phyloP scores from a whole-genome alignment of 2,113 vertebrate species.

The Calypte anna region DNA sequence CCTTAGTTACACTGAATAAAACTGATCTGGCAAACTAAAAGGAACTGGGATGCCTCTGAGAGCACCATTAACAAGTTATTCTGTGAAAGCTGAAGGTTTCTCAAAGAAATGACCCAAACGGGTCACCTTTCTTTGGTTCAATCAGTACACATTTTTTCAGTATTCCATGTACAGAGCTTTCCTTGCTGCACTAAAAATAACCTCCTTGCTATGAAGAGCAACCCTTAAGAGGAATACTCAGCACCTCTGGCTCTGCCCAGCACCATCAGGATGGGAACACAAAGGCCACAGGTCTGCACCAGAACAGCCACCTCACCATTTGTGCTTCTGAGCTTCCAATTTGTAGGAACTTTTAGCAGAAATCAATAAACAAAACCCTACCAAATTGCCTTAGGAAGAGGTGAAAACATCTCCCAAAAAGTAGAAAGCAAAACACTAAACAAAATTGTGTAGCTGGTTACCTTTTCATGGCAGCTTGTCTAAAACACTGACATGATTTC shows the following conservation, averaged over 20 bases:
- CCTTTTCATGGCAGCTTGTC: not conserved
- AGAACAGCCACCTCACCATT: not conserved
- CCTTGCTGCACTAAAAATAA: not conserved
- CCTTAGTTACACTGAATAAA: not conserved
- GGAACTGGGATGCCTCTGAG: not conserved
- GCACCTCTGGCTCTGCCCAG: not conserved
- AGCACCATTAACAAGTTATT: not conserved
- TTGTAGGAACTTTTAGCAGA: not conserved
- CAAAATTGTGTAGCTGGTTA: not conserved
- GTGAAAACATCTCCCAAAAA: not conserved
- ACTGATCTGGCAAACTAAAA: not conserved
- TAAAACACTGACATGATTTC: not conserved
- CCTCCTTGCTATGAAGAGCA: not conserved
- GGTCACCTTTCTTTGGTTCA: not conserved
- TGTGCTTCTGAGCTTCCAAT: not conserved
- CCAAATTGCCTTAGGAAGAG: not conserved
- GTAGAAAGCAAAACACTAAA: not conserved
- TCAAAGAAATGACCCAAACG: not conserved
- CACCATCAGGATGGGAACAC: not conserved
- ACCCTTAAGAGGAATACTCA: not conserved
- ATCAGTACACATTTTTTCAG: not conserved
- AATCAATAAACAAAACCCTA: not conserved
- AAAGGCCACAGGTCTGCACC: accelerated
- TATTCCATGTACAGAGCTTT: not conserved
- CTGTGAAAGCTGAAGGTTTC: not conserved